These are phyloP conservation scores for Silurus aristotelis DNA, from an alignment of 2,797 vertebrate species.

Conservation along the genomic window DNA sequence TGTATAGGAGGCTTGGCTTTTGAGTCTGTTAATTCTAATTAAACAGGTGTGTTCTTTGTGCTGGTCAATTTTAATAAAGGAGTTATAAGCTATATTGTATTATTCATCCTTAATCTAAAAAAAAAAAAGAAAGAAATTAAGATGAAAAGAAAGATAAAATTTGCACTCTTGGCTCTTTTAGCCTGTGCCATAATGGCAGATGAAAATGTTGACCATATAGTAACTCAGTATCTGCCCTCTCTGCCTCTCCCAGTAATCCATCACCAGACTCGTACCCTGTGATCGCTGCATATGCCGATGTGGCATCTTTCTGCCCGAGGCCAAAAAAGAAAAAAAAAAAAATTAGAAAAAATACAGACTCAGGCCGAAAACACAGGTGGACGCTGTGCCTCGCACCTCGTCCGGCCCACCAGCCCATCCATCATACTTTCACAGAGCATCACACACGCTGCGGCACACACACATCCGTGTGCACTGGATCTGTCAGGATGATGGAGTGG, in stretches of 20 bases:
- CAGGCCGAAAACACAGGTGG: conserved; percentile 50
- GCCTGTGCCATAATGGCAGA: background rate
- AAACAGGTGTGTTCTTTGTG: no score
- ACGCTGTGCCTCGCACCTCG: conserved; percentile 34
- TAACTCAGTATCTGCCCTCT: background rate
- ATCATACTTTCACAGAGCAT: conserved; percentile 62
- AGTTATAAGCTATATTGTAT: background rate
- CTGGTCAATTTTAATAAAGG: no score
- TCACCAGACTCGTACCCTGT: conserved; percentile 29
- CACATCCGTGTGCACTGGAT: conserved; percentile 51
- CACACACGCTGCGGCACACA: conserved; percentile 28
- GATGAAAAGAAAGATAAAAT: background rate
- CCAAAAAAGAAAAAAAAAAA: background rate
- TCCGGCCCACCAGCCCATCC: conserved; percentile 53
- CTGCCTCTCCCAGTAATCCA: conserved; percentile 35
- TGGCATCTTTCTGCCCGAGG: conserved; percentile 35
- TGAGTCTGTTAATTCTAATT: no score
- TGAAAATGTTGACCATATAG: conserved; percentile 13
- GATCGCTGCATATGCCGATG: conserved; percentile 50
- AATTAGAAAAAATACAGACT: background rate
- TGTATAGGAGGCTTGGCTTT: no score
- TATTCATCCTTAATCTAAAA: background rate
- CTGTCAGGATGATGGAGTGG: conserved; percentile 65
- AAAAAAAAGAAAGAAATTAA: background rate
- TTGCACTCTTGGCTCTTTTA: background rate